Conservation (phyloP, 2,888 invertebrate genomes). For the Eilema depressum region DNA sequence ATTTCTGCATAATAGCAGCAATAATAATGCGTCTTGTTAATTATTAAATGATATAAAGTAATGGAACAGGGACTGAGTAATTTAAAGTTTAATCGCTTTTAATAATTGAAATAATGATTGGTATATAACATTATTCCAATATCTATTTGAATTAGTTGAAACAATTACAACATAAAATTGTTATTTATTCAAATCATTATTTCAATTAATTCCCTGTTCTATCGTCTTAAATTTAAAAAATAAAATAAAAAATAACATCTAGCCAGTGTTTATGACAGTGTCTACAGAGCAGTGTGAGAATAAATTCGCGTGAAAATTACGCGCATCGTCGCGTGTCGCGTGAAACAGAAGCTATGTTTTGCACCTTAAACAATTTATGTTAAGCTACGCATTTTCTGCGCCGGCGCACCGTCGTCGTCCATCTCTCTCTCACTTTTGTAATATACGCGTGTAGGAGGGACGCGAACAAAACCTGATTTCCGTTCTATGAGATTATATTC, state of each 20-base stretch:
- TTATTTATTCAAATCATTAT: not conserved
- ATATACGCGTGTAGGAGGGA: constrained; percentile 9
- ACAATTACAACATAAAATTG: not conserved
- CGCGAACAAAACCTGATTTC: constrained; percentile 39
- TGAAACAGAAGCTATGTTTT: constrained; percentile 43
- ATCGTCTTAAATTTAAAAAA: not conserved
- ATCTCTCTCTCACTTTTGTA: constrained; percentile 26
- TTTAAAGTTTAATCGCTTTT: too few relatives aligned
- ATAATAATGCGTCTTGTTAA: not conserved
- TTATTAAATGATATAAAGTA: not conserved
- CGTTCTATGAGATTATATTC: constrained; percentile 47
- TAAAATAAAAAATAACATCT: not conserved
- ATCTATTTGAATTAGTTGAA: too few relatives aligned
- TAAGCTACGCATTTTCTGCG: constrained; percentile 43
- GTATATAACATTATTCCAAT: too few relatives aligned
- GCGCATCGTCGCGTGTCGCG: constrained; percentile 34
- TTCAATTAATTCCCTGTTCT: not conserved
- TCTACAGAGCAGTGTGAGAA: constrained; percentile 13
- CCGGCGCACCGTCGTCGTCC: constrained; percentile 27
- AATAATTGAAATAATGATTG: too few relatives aligned
- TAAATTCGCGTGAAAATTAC: constrained; percentile 28
- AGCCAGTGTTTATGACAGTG: constrained; percentile 10
- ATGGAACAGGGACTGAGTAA: not conserved
- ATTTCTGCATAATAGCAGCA: too few relatives aligned
- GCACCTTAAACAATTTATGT: constrained; percentile 47